Evolutionary conservation across 64 coral and sea anemone species (phyloP), one percentile per base, ranked within the genome.

Genomic region (Hydrozoanthus tunicans): DNA sequence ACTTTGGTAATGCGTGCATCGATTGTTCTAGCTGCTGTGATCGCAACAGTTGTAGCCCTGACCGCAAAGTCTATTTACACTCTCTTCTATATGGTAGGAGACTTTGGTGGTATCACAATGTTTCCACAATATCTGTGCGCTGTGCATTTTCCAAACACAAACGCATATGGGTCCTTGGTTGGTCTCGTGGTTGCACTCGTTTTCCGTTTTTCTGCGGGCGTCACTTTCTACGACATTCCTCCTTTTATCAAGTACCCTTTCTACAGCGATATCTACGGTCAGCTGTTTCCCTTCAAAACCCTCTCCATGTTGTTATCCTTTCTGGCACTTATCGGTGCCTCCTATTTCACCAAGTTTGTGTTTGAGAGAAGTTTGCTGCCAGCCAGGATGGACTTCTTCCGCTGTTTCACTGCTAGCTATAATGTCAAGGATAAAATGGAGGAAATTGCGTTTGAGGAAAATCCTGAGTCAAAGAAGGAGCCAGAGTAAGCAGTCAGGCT

Each of bases 101-200:
- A 98, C 51, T 17, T 95, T 6, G 62, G 89, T 5, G 93, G 91
- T 77, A 83, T 95, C 53, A 82, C 95, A 27, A 59, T 98, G 12
- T 95, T 98, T 68, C 96, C 94, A 5, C 96, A 98, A 79, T 92
- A 95, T 2, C 90, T 89, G 64, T 98, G 93, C 80, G 96, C 95
- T 54, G 81, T 95, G 17, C 95, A 93, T 23, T 55, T 95, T 62
- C 43, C 74, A 69, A 8, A 67, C 58, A 68, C 78, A 55, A 98
- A 98, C 61, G 95, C 96, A 9, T 98, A 98, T 12, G 96, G 96
- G 5, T 91, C 96, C 6, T 70, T 98, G 5, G 12, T 94, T 67
- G 96, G 91, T 13, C 90, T 95, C 59, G 14, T 92, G 6, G 24
- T 93, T 9, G 96, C 81, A 5, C 11, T 95, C 3, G 15, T 94